These are phyloP conservation scores for Zosterops borbonicus DNA, from an alignment of 2,113 vertebrate genomes.

Conservation along the genomic window DNA sequence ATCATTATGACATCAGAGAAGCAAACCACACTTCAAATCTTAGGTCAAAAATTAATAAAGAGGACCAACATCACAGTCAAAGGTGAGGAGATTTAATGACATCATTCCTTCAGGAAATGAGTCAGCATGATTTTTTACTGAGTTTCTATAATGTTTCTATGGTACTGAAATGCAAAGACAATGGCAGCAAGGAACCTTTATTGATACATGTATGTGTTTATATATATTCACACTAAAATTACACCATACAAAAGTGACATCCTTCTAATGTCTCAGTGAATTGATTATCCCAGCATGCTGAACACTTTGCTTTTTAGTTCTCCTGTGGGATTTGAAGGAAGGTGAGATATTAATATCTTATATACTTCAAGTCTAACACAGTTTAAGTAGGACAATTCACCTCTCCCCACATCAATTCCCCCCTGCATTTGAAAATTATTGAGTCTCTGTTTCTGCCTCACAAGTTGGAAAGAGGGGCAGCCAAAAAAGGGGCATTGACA, in stretches of 20 bases:
- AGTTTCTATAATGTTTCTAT: background rate
- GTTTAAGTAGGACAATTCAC: background rate
- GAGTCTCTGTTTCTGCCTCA: background rate
- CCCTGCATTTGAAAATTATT: background rate
- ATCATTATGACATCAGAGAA: background rate
- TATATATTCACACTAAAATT: background rate
- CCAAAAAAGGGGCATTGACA: background rate
- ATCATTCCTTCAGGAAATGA: background rate
- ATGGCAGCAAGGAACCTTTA: background rate
- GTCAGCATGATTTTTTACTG: background rate
- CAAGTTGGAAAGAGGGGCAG: background rate
- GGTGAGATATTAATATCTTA: constrained; percentile 2
- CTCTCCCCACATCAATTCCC: background rate
- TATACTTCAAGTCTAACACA: background rate
- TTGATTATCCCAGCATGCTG: background rate
- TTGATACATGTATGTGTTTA: background rate
- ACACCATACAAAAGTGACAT: background rate
- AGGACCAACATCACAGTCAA: background rate
- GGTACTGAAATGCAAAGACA: background rate
- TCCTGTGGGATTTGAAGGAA: background rate
- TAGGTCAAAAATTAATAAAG: background rate
- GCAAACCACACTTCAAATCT: background rate
- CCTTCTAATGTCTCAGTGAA: background rate
- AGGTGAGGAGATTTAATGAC: background rate
- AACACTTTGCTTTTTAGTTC: constrained; percentile 7